phyloP scores from a whole-genome alignment of 2,113 vertebrate genomes.

The Polypterus bichir region DNA sequence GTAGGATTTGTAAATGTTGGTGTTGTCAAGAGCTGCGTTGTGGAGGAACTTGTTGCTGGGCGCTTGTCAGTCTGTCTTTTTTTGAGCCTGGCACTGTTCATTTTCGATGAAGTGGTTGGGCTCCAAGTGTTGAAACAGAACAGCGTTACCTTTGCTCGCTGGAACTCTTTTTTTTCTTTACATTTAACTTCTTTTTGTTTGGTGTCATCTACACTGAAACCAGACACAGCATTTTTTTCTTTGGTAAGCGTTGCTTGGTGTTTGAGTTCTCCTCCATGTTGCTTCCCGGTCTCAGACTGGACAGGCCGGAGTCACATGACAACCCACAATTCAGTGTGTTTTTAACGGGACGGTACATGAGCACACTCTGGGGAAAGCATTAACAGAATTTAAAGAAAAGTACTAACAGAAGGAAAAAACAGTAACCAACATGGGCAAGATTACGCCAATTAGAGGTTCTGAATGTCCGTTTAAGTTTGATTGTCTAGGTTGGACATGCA shows the following conservation, averaged over 20 bases:
- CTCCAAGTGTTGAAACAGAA: too few relatives aligned
- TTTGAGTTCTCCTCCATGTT: constrained; percentile 2
- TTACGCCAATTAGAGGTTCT: constrained; percentile 5
- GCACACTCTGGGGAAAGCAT: too few relatives aligned
- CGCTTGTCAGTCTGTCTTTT: constrained; percentile 4
- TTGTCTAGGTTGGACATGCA: too few relatives aligned
- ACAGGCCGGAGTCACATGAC: neutral
- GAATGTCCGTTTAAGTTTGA: neutral
- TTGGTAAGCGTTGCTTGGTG: constrained; percentile 1
- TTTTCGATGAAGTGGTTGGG: neutral
- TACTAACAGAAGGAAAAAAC: neutral
- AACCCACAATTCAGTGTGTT: neutral
- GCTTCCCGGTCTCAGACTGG: neutral
- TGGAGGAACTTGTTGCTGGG: constrained; percentile 3
- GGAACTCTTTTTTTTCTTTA: too few relatives aligned
- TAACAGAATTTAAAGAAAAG: neutral
- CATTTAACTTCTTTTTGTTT: too few relatives aligned
- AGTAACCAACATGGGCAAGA: neutral
- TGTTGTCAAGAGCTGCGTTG: constrained; percentile 7
- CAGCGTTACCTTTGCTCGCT: too few relatives aligned
- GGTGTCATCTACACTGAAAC: too few relatives aligned
- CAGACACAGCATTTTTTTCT: constrained; percentile 6
- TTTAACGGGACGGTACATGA: neutral
- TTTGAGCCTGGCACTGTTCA: constrained; percentile 1
- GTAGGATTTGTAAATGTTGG: constrained; percentile 7